Evolutionary conservation across 2,888 invertebrate species (phyloP).

Genomic region (Meandrusa payeni): DNA sequence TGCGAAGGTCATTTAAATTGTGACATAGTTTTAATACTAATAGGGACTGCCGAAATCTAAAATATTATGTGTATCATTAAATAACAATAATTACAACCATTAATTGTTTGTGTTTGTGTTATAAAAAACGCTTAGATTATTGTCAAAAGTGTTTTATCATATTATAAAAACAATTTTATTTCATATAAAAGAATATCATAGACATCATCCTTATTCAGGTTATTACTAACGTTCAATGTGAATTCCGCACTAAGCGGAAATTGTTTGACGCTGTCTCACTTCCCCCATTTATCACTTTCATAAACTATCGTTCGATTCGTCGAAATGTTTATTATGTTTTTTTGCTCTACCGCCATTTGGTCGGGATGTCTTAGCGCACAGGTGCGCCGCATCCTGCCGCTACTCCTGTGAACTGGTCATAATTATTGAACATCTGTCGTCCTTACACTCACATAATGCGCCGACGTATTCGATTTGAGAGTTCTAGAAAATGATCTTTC

Average conservation of each 20-base stretch:
- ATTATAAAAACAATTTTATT: too few relatives aligned
- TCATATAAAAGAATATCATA: too few relatives aligned
- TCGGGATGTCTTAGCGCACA: slow-evolving; percentile 53
- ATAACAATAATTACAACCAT: too few relatives aligned
- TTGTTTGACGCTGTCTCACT: slow-evolving; percentile 11
- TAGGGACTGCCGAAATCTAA: too few relatives aligned
- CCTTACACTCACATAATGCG: slow-evolving; percentile 24
- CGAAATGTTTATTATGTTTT: slow-evolving; percentile 36
- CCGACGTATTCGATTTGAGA: slow-evolving; percentile 4
- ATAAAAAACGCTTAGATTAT: too few relatives aligned
- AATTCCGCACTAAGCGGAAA: slow-evolving; percentile 6
- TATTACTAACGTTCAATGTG: too few relatives aligned
- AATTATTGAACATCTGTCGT: slow-evolving; percentile 69
- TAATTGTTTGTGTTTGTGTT: too few relatives aligned
- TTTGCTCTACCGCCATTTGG: slow-evolving; percentile 53
- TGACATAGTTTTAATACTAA: too few relatives aligned
- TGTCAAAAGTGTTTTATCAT: too few relatives aligned
- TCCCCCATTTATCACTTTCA: slow-evolving; percentile 2
- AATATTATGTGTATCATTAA: too few relatives aligned
- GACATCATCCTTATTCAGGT: too few relatives aligned
- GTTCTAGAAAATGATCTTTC: slow-evolving; percentile 10
- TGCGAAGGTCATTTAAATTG: too few relatives aligned
- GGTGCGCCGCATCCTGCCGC: slow-evolving; percentile 72
- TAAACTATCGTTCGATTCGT: slow-evolving; percentile 25
- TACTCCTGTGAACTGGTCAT: slow-evolving; percentile 50